A percentile compares a stretch with the other conserved stretches of the same genome.
phyloP scores from a whole-genome alignment of 2,888 invertebrate species.

The Lasioglossum morio region DNA sequence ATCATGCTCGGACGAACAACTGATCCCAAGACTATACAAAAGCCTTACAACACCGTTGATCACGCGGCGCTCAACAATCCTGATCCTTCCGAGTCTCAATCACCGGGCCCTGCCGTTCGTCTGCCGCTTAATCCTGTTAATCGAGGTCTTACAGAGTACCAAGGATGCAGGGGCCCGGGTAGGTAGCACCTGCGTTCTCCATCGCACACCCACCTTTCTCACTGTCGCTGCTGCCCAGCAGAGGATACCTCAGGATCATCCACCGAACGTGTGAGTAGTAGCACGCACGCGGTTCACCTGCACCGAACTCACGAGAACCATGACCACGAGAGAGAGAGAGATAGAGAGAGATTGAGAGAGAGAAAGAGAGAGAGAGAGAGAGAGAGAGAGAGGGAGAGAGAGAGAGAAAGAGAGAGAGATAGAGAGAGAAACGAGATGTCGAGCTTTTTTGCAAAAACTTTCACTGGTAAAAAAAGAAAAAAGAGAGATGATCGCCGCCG shows the following conservation, averaged over 20 bases:
- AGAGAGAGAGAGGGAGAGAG: background rate
- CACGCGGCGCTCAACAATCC: slow-evolving; percentile 2
- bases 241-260: slow-evolving; percentile 26
- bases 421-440: background rate
- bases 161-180: background rate
- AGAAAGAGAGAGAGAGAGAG: background rate
- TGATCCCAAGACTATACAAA: background rate
- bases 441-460: background rate
- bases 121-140: slow-evolving; percentile 1
- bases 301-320: slow-evolving; percentile 52
- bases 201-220: slow-evolving; percentile 42
- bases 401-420: too few species aligned
- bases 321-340: slow-evolving; percentile 21
- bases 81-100: background rate
- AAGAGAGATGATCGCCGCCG: background rate
- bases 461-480: background rate
- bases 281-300: slow-evolving; percentile 59
- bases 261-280: slow-evolving; percentile 30
- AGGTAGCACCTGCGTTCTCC: slow-evolving; percentile 7
- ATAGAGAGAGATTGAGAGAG: background rate
- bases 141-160: background rate
- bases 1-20: background rate
- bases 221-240: background rate
- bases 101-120: background rate
- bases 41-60: background rate